These are phyloP conservation scores for Stictocephala bisonia DNA, from an alignment of 2,888 invertebrate genomes.

Conservation along the genomic window DNA sequence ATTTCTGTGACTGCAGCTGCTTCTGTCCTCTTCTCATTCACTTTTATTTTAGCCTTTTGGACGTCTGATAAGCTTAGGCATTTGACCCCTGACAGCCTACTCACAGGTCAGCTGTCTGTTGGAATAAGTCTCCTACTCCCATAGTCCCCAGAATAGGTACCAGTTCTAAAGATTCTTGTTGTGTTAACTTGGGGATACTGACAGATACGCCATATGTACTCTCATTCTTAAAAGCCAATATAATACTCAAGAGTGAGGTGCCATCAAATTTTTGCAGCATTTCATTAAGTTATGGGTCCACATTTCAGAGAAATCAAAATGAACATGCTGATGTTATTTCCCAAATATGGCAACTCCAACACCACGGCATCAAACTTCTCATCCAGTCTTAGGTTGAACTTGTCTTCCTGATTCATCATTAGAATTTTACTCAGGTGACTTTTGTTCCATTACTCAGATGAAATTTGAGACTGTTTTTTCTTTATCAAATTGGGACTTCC, in stretches of 20 bases:
- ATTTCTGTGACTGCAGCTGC: conserved; percentile 89
- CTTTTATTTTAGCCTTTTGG: conserved; percentile 78
- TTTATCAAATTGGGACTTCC: conserved; percentile 82
- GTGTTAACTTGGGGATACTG: conserved; percentile 82
- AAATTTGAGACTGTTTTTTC: conserved; percentile 79
- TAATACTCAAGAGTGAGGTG: conserved; percentile 71
- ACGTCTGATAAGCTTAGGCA: conserved; percentile 69
- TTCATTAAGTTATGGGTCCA: conserved; percentile 69
- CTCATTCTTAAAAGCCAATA: conserved; percentile 68
- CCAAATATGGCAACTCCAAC: conserved; percentile 87
- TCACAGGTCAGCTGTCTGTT: conserved; percentile 72
- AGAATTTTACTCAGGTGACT: conserved; percentile 79
- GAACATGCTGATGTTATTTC: conserved; percentile 85
- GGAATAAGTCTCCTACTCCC: conserved; percentile 79
- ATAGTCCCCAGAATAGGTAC: conserved; percentile 73
- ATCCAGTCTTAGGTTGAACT: conserved; percentile 84
- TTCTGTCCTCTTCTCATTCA: conserved; percentile 87
- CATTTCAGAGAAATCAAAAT: conserved; percentile 83
- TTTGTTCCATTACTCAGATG: conserved; percentile 77
- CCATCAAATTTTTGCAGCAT: conserved; percentile 78
- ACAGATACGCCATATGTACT: conserved; percentile 76
- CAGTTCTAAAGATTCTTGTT: conserved; percentile 78
- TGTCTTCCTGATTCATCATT: conserved; percentile 91
- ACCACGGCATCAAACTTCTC: conserved; percentile 83
- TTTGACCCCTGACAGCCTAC: conserved; percentile 69